Evolutionary conservation across 1,140 invertebrate species (phyloP).

Genomic region (Sycophaga agraensis): DNA sequence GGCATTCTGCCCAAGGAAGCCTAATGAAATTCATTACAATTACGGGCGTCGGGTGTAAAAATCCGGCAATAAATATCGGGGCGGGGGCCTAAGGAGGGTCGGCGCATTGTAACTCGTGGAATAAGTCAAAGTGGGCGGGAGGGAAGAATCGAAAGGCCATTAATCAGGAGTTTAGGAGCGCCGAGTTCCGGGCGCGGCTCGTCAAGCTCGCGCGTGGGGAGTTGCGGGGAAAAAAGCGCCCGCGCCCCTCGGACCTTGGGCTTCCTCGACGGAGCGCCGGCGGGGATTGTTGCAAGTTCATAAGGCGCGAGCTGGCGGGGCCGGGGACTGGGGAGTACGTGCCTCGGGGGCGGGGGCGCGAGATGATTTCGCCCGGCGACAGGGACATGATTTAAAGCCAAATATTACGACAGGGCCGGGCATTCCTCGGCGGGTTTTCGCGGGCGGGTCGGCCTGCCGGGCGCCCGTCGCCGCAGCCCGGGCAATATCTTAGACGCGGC

Average conservation of each 20-base stretch:
- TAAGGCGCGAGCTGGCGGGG: slow-evolving; percentile 1
- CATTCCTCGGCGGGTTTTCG: slow-evolving; percentile 49
- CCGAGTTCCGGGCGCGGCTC: not conserved
- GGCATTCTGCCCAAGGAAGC: too few species aligned
- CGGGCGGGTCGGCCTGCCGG: slow-evolving; percentile 27
- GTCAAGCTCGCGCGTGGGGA: slow-evolving; percentile 1
- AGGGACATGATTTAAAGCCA: slow-evolving; percentile 59
- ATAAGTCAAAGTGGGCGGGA: not conserved
- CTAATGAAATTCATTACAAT: slow-evolving; percentile 14
- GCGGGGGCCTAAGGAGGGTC: too few species aligned
- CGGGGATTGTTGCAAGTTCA: slow-evolving; percentile 17
- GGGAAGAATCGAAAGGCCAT: slow-evolving; percentile 25
- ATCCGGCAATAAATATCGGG: slow-evolving; percentile 19
- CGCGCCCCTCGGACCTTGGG: not conserved
- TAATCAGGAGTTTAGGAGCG: slow-evolving; percentile 22
- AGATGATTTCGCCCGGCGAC: slow-evolving; percentile 43
- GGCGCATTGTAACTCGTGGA: not conserved
- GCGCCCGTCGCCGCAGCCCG: not conserved
- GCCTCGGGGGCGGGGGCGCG: not conserved
- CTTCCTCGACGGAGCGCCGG: not conserved
- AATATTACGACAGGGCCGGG: slow-evolving; percentile 56
- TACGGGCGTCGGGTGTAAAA: too few species aligned
- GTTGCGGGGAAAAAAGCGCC: slow-evolving; percentile 7
- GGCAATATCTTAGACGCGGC: slow-evolving; percentile 21
- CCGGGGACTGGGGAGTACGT: not conserved